phyloP scores from a whole-genome alignment of 2,113 vertebrate genomes.

The Phylloscopus trochiloides region DNA sequence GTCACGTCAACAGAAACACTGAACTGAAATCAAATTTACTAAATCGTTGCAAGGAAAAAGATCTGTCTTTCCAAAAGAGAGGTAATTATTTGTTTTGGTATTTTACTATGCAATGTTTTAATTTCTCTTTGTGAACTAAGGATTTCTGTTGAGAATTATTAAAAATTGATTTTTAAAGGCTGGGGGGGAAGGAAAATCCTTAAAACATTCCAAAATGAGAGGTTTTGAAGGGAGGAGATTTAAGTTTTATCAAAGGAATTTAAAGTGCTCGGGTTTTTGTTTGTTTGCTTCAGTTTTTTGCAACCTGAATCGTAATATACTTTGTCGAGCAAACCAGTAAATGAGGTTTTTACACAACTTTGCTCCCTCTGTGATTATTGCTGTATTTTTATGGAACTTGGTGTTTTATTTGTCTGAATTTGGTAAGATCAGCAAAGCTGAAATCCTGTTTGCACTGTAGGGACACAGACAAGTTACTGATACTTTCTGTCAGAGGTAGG shows the following conservation, averaged over 20 bases:
- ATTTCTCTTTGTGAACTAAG: background rate
- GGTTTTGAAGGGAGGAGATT: background rate
- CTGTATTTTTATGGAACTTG: conserved; percentile 21
- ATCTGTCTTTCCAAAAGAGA: background rate
- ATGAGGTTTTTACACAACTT: conserved; percentile 36
- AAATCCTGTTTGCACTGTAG: background rate
- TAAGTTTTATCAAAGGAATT: background rate
- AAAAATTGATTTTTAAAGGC: background rate
- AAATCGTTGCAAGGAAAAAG: background rate
- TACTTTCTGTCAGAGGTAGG: background rate
- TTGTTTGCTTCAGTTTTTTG: background rate
- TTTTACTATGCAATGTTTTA: background rate
- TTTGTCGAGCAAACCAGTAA: conserved; percentile 29
- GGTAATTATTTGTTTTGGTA: conserved; percentile 30
- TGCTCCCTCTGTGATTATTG: conserved; percentile 13
- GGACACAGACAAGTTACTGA: conserved; percentile 16
- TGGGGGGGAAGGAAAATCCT: background rate
- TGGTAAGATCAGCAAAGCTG: background rate
- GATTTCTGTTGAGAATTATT: conserved; percentile 5
- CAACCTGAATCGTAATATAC: background rate
- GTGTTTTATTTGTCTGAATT: background rate
- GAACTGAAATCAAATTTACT: background rate
- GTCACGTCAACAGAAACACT: background rate
- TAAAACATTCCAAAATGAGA: background rate
- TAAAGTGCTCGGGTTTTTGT: background rate